Evolutionary conservation across 1,140 invertebrate species (phyloP), one percentile per base, ranked within the genome.

Genomic region (Caenorhabditis remanei): DNA sequence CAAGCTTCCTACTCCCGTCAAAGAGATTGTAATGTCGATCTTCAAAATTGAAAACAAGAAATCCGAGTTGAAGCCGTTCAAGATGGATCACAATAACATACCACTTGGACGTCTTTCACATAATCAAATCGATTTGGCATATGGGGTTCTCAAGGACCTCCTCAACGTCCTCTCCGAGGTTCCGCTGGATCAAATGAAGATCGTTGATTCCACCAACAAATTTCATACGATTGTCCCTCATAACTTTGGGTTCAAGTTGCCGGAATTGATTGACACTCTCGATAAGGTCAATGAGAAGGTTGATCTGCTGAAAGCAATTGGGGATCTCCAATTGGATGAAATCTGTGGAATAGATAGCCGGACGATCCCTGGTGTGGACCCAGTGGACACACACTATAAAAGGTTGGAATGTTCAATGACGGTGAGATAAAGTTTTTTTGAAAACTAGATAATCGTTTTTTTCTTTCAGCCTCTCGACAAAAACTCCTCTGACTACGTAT

Each of bases 141-240:
- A 96, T 91, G 93, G 92, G 46, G 95, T 98, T 24, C 93, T 99
- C 1, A 95, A 94, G 2, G 96, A 98, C 90, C 92, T 97, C 7
- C 53, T 21, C 53, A 46, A 79, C 2, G 13, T 85, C 32, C 67
- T 71, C 14, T 58, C n/a, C 21, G 13, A 48, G 16, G 8, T 75
- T 8, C 79, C 75, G 7, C 19, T 86, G 11, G 40, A 67, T 32
- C 13, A 46, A 5, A 32, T 9, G 7, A 46, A 94, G 85, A 94
- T 97, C 46, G 94, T 97, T 48, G 96, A 97, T 93, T 95, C 95
- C 0, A 96, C 96, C 0, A 98, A 98, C 93, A 94, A 95, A 91
- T 98, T 98, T 93, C 98, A 97, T 92, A 98, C 97, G 16, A 93
- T 97, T 4, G 96, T 99, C 86, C 98, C 98, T 6, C 98, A 99